Evolutionary conservation across 2,888 invertebrate genomes (phyloP).

Genomic region (Syrista parreyssii): DNA sequence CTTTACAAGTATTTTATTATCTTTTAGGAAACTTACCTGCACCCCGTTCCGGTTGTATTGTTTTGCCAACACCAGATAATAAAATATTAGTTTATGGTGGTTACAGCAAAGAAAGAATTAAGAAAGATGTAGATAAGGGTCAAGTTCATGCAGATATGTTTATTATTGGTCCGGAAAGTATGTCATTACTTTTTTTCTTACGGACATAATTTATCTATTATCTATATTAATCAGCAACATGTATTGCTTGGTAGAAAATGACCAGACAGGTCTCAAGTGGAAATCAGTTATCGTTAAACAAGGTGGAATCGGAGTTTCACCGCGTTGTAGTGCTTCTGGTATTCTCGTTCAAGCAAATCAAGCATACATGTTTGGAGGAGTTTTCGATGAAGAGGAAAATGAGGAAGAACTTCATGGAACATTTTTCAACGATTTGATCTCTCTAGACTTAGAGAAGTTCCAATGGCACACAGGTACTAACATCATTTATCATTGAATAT

Average conservation of each 20-base stretch:
- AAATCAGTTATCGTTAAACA: conserved; percentile 79
- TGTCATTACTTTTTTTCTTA: conserved; percentile 47
- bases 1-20: conserved; percentile 2
- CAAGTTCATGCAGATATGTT: conserved; percentile 79
- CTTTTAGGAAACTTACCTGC: conserved; percentile 74
- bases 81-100: conserved; percentile 81
- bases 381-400: conserved; percentile 83
- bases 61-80: conserved; percentile 74
- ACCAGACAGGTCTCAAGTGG: conserved; percentile 73
- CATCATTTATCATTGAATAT: conserved; percentile 13
- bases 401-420: conserved; percentile 84
- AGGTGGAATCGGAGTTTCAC: conserved; percentile 73
- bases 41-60: conserved; percentile 85
- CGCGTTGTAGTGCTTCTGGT: conserved; percentile 78
- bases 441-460: conserved; percentile 79
- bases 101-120: conserved; percentile 79
- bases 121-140: conserved; percentile 81
- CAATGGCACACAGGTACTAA: conserved; percentile 77
- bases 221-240: background rate
- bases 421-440: conserved; percentile 84
- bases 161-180: conserved; percentile 73
- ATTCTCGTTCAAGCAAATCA: conserved; percentile 73
- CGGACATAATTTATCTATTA: conserved; percentile 3
- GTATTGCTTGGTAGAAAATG: conserved; percentile 67
- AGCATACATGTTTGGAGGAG: conserved; percentile 89